Evolutionary conservation across 2,888 invertebrate genomes (phyloP).

Genomic region (Tachystola acroxantha): DNA sequence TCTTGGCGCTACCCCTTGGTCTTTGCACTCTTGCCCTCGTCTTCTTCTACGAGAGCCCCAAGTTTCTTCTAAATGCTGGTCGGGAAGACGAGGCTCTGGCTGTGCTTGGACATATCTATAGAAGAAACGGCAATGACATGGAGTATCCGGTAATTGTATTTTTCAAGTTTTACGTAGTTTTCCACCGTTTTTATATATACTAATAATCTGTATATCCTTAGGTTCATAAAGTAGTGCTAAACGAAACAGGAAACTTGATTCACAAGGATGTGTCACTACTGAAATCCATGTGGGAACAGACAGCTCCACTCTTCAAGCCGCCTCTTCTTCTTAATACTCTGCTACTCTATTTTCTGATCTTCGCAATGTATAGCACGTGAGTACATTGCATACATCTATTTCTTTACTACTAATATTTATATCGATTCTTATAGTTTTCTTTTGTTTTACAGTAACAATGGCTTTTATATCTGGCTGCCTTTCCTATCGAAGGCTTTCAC

Average conservation of each 20-base stretch:
- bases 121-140: constrained; percentile 55
- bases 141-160: constrained; percentile 1
- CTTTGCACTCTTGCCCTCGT: constrained; percentile 69
- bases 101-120: constrained; percentile 75
- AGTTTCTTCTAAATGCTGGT: constrained; percentile 81
- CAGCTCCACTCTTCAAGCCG: constrained; percentile 59
- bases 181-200: too few species aligned
- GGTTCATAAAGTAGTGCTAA: constrained; percentile 25
- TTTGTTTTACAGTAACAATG: constrained; percentile 23
- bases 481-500: constrained; percentile 19
- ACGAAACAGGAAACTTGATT: constrained; percentile 19
- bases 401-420: too few species aligned
- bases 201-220: constrained; percentile 13
- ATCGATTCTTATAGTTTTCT: too few species aligned
- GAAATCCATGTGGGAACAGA: constrained; percentile 61
- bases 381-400: constrained; percentile 13
- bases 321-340: constrained; percentile 63
- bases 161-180: not conserved
- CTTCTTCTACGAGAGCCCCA: constrained; percentile 83
- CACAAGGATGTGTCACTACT: constrained; percentile 19
- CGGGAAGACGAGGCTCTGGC: constrained; percentile 74
- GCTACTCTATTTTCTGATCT: constrained; percentile 71
- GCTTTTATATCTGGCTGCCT: constrained; percentile 36
- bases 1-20: constrained; percentile 73
- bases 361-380: constrained; percentile 78